Percentiles rank a stretch among this genome's conserved stretches.
phyloP scores from a whole-genome alignment of 1,140 invertebrate species.

The Himalopsyche phryganea region DNA sequence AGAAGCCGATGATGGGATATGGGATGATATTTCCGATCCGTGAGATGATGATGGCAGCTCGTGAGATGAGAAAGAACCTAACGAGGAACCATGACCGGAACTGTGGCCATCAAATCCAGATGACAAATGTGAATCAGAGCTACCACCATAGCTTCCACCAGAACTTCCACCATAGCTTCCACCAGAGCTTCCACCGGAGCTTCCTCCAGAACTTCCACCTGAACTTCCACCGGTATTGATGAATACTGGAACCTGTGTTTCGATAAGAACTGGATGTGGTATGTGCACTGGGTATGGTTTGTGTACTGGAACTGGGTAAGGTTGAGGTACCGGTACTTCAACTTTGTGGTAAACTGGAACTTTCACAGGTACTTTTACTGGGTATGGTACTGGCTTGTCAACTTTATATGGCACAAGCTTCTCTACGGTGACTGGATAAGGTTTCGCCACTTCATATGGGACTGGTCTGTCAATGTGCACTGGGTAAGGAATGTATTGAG shows the following conservation, averaged over 20 bases:
- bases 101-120: no score
- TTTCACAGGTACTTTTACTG: conserved; percentile 41
- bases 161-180: no score
- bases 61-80: no score
- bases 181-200: no score
- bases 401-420: conserved; percentile 40
- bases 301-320: conserved; percentile 39
- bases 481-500: background rate
- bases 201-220: no score
- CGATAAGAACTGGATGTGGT: conserved; percentile 23
- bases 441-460: conserved; percentile 29
- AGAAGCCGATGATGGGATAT: no score
- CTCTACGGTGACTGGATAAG: conserved; percentile 49
- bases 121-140: no score
- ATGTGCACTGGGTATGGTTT: conserved; percentile 40
- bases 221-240: conserved; percentile 15
- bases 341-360: conserved; percentile 37
- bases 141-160: no score
- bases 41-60: no score
- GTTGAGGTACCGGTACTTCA: conserved; percentile 35
- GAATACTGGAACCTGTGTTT: conserved; percentile 34
- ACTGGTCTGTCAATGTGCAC: conserved; percentile 38
- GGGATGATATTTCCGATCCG: no score
- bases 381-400: conserved; percentile 39
- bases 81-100: no score